Evolutionary conservation across 2,113 vertebrate genomes (phyloP), one percentile per base, ranked within the genome.

Genomic region (Cynoglossus semilaevis): DNA sequence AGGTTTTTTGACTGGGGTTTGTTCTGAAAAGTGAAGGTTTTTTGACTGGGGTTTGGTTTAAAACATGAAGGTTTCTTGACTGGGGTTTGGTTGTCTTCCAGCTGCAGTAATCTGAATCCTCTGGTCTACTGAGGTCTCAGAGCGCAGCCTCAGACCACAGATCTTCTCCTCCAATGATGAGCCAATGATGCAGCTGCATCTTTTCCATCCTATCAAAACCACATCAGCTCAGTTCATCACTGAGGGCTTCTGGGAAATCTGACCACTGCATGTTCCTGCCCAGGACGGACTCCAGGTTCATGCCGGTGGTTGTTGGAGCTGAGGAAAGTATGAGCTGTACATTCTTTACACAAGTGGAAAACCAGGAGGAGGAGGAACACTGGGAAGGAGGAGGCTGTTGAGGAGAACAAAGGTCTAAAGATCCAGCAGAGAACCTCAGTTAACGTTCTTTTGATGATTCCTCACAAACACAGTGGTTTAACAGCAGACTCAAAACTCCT

Each of bases 131-230:
- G 51, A 14, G 74, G 67, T 68, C 64, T 58, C n/a, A n/a, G n/a
- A n/a, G n/a, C n/a, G n/a, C n/a, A n/a, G 64, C 56, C 17, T 57
- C 67, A 53, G 70, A 78, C 82, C 77, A 58, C 82, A 76, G 68
- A 41, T 4, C 13, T 50, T 74, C 48, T 58, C 65, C 70, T 29
- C 22, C 22, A 6, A 4, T 6, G 6, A 2, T 29, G 22, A 29
- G 22, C 22, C 22, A 6, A 29, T 63, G 60, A 72, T 60, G 61
- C 75, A 73, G 69, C 69, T 58, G 29, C 3, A 7, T 22, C 54
- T 67, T 45, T 68, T 63, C 49, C 58, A 75, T 55, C 51, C 60
- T 41, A 71, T 76, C 74, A 49, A 19, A 66, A 15, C 43, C 43
- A 56, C 61, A 52, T 66, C 51, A 22, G 7, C 48, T 56, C 49